phyloP scores from a whole-genome alignment of 2,888 invertebrate genomes.

The Tromatobia lineatoria region DNA sequence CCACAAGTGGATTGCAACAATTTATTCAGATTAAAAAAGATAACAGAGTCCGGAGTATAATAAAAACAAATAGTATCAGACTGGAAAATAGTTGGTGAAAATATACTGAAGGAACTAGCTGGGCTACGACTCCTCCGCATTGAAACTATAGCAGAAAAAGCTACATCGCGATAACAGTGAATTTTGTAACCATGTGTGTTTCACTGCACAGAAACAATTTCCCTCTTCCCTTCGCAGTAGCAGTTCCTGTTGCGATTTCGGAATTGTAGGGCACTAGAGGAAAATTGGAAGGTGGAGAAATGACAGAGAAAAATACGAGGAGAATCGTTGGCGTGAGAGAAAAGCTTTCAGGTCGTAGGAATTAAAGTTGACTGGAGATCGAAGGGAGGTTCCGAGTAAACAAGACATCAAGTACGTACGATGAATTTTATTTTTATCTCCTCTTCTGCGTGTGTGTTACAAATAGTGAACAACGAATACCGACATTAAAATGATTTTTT shows the following conservation, averaged over 20 bases:
- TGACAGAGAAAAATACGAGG: constrained; percentile 2
- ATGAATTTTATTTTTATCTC: constrained; percentile 81
- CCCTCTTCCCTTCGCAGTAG: background rate
- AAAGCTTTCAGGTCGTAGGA: constrained; percentile 1
- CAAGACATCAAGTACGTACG: constrained; percentile 75
- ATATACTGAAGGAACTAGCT: background rate
- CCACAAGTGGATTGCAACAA: background rate
- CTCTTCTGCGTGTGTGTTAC: constrained; percentile 78
- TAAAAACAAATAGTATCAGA: constrained; percentile 4
- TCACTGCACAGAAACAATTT: constrained; percentile 16
- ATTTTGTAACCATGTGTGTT: constrained; percentile 10
- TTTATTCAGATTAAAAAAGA: background rate
- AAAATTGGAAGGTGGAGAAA: constrained; percentile 31
- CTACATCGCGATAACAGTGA: constrained; percentile 26
- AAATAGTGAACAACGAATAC: constrained; percentile 84
- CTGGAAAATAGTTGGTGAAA: background rate
- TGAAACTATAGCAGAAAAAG: background rate
- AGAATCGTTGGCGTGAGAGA: constrained; percentile 5
- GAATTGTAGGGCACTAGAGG: constrained; percentile 10
- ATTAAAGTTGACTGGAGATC: background rate
- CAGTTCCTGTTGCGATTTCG: background rate
- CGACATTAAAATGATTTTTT: constrained; percentile 78
- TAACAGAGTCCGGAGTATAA: background rate
- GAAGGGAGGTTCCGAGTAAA: constrained; percentile 28
- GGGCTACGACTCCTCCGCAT: background rate